Evolutionary conservation across 2,888 invertebrate species (phyloP), one percentile per base, ranked within the genome.

Genomic region (Eristalis intricaria): DNA sequence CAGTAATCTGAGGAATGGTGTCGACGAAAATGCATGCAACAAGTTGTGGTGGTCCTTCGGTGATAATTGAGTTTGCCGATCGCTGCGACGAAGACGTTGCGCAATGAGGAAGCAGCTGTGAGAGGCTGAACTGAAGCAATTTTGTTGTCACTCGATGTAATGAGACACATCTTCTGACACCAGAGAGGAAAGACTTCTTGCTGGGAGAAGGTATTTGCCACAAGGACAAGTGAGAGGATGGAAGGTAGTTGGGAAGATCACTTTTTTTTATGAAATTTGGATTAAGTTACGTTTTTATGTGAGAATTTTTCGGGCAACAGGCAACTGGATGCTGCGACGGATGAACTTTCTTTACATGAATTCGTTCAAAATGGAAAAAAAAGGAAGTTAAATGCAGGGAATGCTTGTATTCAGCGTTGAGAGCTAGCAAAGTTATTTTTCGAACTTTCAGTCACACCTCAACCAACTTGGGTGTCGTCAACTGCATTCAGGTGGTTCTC

Each of bases 1-100:
- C n/a, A 2, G 60, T n/a, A 40, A 56, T 63, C 38, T 13, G 22
- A 50, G 40, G 56, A 35, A 38, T 32, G n/a, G n/a, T 61, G 68
- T 60, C 66, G 68, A 22, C 10, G 43, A 13, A 2, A 63, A 35
- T 22, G 63, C 32, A 76, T 43, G 77, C 77, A 70, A 77, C 77
- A 77, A 77, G 77, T 70, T 77, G 77, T 50, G 63, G 22, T 22
- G 63, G 22, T 22, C 65, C 65, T n/a, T 66, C 22, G 40, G 56
- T 29, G 50, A 15, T 63, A 61, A 76, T 68, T 69, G 69, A 60
- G 35, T 26, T 63, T 69, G 63, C 69, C 56, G 77, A 38, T 29
- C 61, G 61, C 63, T 50, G 32, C 32, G 32, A 10, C 10, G n/a
- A n/a, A n/a, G 32, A 23, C 22, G 38, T 74, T 40, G 40, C 43